Evolutionary conservation across 2,888 invertebrate species (phyloP), one percentile per base, ranked within the genome.

Genomic region (Rhagium mordax): DNA sequence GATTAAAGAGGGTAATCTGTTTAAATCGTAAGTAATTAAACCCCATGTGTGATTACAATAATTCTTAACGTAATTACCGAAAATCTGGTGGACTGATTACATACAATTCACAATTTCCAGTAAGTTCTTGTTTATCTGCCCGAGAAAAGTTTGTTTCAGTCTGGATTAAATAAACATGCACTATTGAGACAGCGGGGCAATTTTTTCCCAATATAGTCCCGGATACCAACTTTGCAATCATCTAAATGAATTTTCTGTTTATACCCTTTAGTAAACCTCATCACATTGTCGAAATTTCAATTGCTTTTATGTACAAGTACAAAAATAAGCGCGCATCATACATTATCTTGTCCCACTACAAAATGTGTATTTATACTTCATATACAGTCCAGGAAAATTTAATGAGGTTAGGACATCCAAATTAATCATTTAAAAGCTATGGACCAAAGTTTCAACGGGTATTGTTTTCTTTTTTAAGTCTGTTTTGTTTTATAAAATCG

Each of bases 11-110:
- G 20, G 71, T 70, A 70, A 71, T 53, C 71, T 70, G 48, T 70
- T 74, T 74, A 74, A 74, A 57, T 74, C 68, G 72, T 71, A 71
- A 67, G 61, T 74, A 74, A 74, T 74, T 74, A 71, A 68, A 68
- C 62, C 51, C 33, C 51, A 53, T 64, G 55, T 59, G 18, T 13
- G 16, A 24, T 59, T 59, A 33, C n/a, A n/a, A n/a, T 16, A 59
- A 20, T 59, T 59, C 29, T 18, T 59, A 16, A 18, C 29, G 5
- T 59, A 33, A 59, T 29, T 33, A 24, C 33, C 59, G 16, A 33
- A 57, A 59, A 16, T 16, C 33, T 20, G 18, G 3, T 13, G 8
- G 8, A 16, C 59, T 21, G 27, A 27, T n/a, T n/a, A 57, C 27
- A 15, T 41, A 41, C 41, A 41, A 41, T n/a, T n/a, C 41, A n/a